These are phyloP conservation scores for Syrista parreyssii DNA, from an alignment of 2,888 invertebrate species.

Conservation along the genomic window DNA sequence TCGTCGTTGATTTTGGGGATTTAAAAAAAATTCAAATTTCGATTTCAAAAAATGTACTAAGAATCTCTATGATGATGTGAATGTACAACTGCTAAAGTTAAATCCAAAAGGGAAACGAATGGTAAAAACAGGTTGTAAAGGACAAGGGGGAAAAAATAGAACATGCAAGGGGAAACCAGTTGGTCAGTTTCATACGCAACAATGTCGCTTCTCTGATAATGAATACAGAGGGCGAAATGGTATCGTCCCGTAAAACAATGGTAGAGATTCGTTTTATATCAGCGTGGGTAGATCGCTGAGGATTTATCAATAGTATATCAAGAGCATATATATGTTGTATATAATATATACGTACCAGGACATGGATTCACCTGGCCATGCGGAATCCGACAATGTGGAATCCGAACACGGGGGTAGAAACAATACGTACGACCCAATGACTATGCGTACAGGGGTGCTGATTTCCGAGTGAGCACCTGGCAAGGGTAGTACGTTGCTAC, in stretches of 20 bases:
- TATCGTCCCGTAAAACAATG: not conserved
- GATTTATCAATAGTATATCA: conserved; percentile 9
- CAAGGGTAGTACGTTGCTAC: conserved; percentile 3
- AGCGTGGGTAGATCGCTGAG: conserved; percentile 1
- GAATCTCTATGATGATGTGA: not conserved
- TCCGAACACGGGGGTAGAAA: conserved; percentile 35
- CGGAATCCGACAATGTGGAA: conserved; percentile 42
- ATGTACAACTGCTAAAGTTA: not conserved
- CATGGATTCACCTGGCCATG: conserved; percentile 45
- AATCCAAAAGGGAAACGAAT: not conserved
- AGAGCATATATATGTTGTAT: not conserved
- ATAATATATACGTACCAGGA: not conserved
- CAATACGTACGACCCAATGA: conserved; percentile 22
- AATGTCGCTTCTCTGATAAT: not conserved
- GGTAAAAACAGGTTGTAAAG: not conserved
- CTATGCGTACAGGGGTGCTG: conserved; percentile 15
- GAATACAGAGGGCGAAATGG: not conserved
- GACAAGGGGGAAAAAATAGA: not conserved
- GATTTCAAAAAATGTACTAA: not conserved
- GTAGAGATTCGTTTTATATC: conserved; percentile 2
- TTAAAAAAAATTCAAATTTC: not conserved
- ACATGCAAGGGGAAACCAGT: not conserved
- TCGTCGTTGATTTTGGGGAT: rapidly evolving
- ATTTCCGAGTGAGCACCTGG: conserved; percentile 46
- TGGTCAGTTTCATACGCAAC: not conserved